phyloP scores from a whole-genome alignment of 2,888 invertebrate species.

The Andrena marginata region DNA sequence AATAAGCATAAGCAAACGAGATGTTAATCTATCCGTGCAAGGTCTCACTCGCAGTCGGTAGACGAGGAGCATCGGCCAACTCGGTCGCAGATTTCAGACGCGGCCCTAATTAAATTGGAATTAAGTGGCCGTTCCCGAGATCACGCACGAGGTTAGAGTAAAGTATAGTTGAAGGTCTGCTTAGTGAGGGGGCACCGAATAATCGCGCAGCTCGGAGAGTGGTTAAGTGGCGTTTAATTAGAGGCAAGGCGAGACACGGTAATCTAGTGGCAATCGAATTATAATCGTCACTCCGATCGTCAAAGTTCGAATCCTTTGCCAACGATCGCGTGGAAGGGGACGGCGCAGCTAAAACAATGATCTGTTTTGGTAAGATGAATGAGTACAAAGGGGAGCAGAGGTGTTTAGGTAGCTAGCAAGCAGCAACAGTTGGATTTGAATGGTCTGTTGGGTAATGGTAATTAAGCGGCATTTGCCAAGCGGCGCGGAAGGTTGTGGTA shows the following conservation, averaged over 20 bases:
- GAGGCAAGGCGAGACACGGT: too few relatives aligned
- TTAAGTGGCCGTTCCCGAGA: not conserved
- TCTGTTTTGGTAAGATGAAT: too few relatives aligned
- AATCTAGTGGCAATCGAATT: too few relatives aligned
- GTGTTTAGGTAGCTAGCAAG: too few relatives aligned
- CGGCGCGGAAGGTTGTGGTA: not conserved
- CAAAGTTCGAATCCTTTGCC: too few relatives aligned
- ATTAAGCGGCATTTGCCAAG: not conserved
- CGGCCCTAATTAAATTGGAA: not conserved
- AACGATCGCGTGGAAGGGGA: too few relatives aligned
- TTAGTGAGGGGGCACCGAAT: not conserved
- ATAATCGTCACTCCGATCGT: too few relatives aligned
- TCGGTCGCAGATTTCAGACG: not conserved
- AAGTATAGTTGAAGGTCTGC: not conserved
- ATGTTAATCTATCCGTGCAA: conserved; percentile 2
- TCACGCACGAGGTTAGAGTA: not conserved
- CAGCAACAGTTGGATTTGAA: too few relatives aligned
- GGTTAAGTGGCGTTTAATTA: too few relatives aligned
- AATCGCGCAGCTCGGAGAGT: not conserved
- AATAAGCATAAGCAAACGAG: not conserved
- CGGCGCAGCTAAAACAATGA: too few relatives aligned
- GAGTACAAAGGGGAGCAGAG: too few relatives aligned
- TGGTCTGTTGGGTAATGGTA: too few relatives aligned
- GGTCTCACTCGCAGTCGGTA: not conserved
- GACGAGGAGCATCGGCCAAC: not conserved